A percentile compares a stretch with the other conserved stretches of the same genome.
These are phyloP conservation scores for Cryptoblepharus egeriae DNA, from an alignment of 2,797 vertebrate species.

Conservation along the genomic window DNA sequence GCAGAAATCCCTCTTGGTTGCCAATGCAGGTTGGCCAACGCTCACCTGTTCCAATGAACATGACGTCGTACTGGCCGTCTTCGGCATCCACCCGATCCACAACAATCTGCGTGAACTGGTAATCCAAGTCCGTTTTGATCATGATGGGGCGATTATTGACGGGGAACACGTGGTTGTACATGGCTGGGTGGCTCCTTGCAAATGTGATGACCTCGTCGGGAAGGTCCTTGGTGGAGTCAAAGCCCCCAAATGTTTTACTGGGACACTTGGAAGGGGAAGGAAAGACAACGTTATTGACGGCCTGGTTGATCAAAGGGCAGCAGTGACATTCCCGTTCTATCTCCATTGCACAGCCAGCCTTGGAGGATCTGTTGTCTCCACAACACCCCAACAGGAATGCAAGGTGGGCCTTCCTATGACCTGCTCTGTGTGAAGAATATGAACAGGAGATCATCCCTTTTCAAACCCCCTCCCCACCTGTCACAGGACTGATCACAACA, in stretches of 20 bases:
- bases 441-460: too few species aligned
- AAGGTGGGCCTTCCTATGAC: too few species aligned
- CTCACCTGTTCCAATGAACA: constrained; percentile 98
- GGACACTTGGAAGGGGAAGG: constrained; percentile 85
- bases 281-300: background rate
- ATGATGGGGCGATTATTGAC: constrained; percentile 94
- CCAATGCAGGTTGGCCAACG: fast-evolving
- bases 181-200: constrained; percentile 95
- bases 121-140: constrained; percentile 96
- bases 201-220: constrained; percentile 98
- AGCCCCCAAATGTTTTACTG: constrained; percentile 97
- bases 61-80: constrained; percentile 96
- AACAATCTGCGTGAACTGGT: constrained; percentile 97
- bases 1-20: background rate
- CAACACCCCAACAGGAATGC: too few species aligned
- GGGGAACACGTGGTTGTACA: constrained; percentile 94
- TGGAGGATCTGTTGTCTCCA: too few species aligned
- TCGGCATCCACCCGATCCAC: constrained; percentile 97
- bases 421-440: too few species aligned
- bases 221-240: constrained; percentile 96
- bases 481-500: background rate
- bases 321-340: background rate
- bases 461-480: too few species aligned
- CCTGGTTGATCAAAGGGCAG: background rate
- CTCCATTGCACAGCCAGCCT: background rate